Evolutionary conservation across 2,797 vertebrate species (phyloP).

Genomic region (Hydrophis major): DNA sequence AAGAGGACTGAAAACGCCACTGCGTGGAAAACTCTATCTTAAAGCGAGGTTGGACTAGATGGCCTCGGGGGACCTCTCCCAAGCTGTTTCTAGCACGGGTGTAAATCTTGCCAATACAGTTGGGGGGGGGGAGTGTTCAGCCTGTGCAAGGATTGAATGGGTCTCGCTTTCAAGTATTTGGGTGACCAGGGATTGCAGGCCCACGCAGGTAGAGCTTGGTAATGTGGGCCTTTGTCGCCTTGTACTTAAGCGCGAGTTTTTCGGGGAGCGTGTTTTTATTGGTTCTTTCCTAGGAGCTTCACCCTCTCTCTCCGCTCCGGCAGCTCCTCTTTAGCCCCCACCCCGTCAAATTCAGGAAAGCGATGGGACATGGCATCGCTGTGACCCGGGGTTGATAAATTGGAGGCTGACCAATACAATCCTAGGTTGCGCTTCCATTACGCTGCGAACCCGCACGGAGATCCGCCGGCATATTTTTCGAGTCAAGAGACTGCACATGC

Average conservation of each 20-base stretch:
- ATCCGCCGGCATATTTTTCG: slow-evolving; percentile 84
- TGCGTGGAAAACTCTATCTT: background rate
- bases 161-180: background rate
- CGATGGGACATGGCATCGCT: slow-evolving; percentile 10
- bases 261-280: background rate
- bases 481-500: slow-evolving; percentile 74
- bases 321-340: too few relatives aligned
- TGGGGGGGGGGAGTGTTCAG: background rate
- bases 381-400: slow-evolving; percentile 79
- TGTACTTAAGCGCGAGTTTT: background rate
- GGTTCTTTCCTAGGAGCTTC: too few relatives aligned
- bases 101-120: background rate
- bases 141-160: background rate
- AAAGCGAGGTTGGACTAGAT: background rate
- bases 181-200: background rate
- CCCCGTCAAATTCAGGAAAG: slow-evolving; percentile 13
- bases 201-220: background rate
- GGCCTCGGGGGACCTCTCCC: background rate
- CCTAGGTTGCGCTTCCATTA: slow-evolving; percentile 83
- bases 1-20: background rate
- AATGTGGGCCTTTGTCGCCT: background rate
- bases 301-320: too few relatives aligned
- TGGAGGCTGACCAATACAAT: slow-evolving; percentile 74
- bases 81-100: background rate
- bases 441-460: slow-evolving; percentile 75